Evolutionary conservation across 1,140 invertebrate genomes (phyloP).

Genomic region (Holcopasites calliopsidis): DNA sequence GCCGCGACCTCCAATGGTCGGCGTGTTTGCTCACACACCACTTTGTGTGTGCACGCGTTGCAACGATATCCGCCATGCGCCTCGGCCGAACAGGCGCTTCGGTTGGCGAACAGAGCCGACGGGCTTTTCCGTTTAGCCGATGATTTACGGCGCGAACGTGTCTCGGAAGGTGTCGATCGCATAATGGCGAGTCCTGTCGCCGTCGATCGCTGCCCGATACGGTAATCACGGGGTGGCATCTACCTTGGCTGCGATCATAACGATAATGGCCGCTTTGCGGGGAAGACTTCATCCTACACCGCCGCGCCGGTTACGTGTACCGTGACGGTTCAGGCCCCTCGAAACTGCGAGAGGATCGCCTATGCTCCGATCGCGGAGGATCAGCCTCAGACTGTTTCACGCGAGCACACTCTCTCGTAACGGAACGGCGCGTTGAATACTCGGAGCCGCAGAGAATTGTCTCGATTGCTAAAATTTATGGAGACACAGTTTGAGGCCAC

Average conservation of each 20-base stretch:
- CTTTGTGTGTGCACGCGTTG: slow-evolving; percentile 27
- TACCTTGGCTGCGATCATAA: slow-evolving; percentile 72
- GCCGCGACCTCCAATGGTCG: not conserved
- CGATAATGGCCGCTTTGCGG: slow-evolving; percentile 71
- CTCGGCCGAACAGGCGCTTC: slow-evolving; percentile 40
- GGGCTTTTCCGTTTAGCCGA: slow-evolving; percentile 70
- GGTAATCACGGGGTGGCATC: slow-evolving; percentile 76
- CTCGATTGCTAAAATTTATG: not conserved
- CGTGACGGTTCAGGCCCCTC: not conserved
- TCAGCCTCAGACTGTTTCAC: not conserved
- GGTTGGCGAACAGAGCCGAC: slow-evolving; percentile 61
- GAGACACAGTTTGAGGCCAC: not conserved
- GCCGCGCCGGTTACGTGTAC: slow-evolving; percentile 36
- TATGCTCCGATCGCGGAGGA: not conserved
- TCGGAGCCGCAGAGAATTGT: not conserved
- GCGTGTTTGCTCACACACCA: slow-evolving; percentile 32
- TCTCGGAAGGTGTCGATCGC: slow-evolving; percentile 76
- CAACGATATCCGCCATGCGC: slow-evolving; percentile 36
- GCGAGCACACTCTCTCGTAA: too few relatives aligned
- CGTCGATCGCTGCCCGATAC: slow-evolving; percentile 75
- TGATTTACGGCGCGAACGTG: slow-evolving; percentile 75
- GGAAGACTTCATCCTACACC: slow-evolving; percentile 73
- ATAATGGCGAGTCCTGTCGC: slow-evolving; percentile 75
- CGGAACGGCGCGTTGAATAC: not conserved
- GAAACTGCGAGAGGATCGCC: not conserved